Percentiles rank a stretch among this genome's conserved stretches.
These are phyloP conservation scores for Rhodeus uyekii DNA, from an alignment of 2,797 vertebrate genomes.

Conservation along the genomic window DNA sequence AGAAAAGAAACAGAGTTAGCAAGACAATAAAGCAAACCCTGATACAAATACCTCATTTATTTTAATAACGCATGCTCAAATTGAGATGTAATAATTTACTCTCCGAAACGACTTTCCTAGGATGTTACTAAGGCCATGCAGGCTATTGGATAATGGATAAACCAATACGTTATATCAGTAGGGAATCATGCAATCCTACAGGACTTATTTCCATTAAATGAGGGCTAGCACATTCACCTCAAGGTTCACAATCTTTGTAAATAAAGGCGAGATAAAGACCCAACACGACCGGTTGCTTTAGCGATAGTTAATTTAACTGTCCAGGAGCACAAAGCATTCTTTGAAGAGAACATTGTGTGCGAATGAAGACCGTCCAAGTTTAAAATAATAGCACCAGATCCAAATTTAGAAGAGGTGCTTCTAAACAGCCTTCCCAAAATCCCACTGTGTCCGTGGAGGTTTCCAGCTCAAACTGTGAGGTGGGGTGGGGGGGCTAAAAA, in stretches of 20 bases:
- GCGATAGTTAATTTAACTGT: background rate
- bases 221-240: background rate
- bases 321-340: background rate
- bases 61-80: background rate
- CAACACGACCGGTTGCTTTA: background rate
- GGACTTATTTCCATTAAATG: background rate
- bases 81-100: background rate
- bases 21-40: background rate
- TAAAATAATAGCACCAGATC: background rate
- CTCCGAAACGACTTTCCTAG: background rate
- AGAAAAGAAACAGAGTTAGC: conserved; percentile 25
- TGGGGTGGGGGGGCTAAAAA: conserved; percentile 40
- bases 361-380: background rate
- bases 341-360: background rate
- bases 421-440: conserved; percentile 14
- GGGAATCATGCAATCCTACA: background rate
- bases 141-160: background rate
- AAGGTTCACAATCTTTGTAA: background rate
- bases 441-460: conserved; percentile 9
- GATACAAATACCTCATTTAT: background rate
- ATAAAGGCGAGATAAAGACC: background rate
- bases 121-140: background rate
- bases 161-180: background rate
- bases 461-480: conserved; percentile 37
- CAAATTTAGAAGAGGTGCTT: conserved; percentile 1